phyloP scores from a whole-genome alignment of 1,140 invertebrate genomes.

The Saccostrea cuccullata region DNA sequence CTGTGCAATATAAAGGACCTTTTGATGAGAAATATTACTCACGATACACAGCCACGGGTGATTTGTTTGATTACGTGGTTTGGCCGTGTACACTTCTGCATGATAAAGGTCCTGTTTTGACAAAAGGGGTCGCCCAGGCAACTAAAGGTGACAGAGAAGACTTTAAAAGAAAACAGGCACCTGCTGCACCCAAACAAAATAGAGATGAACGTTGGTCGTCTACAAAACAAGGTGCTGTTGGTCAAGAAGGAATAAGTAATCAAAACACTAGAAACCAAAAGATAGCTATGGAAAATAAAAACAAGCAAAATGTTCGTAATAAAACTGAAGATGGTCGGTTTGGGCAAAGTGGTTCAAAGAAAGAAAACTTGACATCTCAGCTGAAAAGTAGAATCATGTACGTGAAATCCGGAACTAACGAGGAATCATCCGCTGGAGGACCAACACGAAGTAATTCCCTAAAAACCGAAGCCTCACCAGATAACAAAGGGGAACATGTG shows the following conservation, averaged over 20 bases:
- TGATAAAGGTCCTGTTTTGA: conserved; percentile 36
- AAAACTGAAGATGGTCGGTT: not conserved
- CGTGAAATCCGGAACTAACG: too few relatives aligned
- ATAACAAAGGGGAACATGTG: too few relatives aligned
- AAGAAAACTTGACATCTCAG: too few relatives aligned
- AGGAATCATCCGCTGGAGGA: too few relatives aligned
- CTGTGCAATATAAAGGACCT: not conserved
- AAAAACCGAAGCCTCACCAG: too few relatives aligned
- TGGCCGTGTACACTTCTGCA: conserved; percentile 40
- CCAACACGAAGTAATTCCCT: too few relatives aligned
- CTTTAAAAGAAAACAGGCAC: not conserved
- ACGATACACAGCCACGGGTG: conserved; percentile 29
- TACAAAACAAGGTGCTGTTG: not conserved
- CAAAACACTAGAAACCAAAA: not conserved
- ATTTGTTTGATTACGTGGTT: conserved; percentile 35
- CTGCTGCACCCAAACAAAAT: too few relatives aligned
- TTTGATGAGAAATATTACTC: conserved; percentile 36
- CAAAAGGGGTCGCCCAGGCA: conserved; percentile 47
- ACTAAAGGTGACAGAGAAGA: not conserved
- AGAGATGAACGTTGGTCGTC: not conserved
- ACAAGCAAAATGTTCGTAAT: not conserved
- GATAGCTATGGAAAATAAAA: not conserved
- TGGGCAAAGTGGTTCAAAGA: not conserved
- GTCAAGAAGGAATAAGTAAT: not conserved
- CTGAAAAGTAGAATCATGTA: too few relatives aligned